Percentiles rank a stretch among this genome's conserved stretches.
These are phyloP conservation scores for Imbricaverruca yamaguchii DNA, from an alignment of 2,888 invertebrate genomes.

Conservation along the genomic window DNA sequence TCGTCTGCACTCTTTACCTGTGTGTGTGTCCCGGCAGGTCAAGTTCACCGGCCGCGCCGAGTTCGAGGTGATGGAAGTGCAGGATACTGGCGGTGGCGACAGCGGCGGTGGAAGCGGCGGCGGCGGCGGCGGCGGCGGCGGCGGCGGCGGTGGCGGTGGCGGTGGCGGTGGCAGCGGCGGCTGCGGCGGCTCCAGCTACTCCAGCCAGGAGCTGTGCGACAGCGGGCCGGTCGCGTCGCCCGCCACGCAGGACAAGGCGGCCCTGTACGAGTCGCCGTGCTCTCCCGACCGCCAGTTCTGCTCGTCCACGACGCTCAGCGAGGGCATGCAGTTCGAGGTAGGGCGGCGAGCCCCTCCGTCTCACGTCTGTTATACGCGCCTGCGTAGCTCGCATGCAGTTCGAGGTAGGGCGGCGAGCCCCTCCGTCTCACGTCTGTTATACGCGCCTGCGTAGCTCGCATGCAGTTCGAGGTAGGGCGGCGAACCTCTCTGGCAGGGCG, in stretches of 20 bases:
- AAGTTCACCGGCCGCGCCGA: background rate
- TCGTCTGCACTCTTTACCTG: too few species aligned
- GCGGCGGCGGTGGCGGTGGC: background rate
- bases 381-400: conserved; percentile 24
- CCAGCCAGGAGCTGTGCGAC: conserved; percentile 1
- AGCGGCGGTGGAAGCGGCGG: background rate
- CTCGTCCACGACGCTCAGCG: conserved; percentile 64
- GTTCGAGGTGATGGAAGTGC: conserved; percentile 15
- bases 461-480: conserved; percentile 24
- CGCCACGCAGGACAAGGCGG: conserved; percentile 28
- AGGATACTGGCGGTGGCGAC: background rate
- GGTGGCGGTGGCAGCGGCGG: conserved; percentile 1
- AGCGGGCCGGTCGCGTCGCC: background rate
- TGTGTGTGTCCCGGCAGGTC: background rate
- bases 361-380: too few species aligned
- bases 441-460: too few species aligned
- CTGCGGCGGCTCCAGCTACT: background rate
- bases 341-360: background rate
- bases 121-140: conserved; percentile 4
- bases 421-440: too few species aligned
- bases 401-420: conserved; percentile 7
- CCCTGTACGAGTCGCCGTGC: conserved; percentile 50
- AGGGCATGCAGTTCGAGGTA: conserved; percentile 25
- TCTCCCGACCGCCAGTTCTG: conserved; percentile 83
- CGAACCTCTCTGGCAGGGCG: too few species aligned